Evolutionary conservation across 2,797 vertebrate species (phyloP), one percentile per base, ranked within the genome.

Genomic region (Toxotes lorentzi): DNA sequence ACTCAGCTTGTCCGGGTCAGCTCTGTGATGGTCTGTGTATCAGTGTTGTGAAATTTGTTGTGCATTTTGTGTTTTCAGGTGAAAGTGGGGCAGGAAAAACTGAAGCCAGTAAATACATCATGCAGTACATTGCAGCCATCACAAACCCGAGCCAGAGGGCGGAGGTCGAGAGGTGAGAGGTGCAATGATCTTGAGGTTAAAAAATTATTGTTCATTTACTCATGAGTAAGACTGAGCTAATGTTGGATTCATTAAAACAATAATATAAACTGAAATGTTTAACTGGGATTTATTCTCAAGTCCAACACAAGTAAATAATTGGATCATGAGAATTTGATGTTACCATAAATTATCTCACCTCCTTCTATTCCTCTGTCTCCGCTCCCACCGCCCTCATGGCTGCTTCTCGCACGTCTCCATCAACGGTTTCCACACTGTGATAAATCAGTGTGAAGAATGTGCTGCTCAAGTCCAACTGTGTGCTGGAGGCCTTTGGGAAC

Each of bases 41-140:
- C 12, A n/a, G 1, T 47, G 11, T 34, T 57, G 34, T 80, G 27
- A 59, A 57, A 56, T 11, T 30, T 0, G 48, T 19, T 62, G 7
- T 59, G 9, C 70, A 10, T 70, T 72, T 60, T 56, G 11, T 43
- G 2, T 81, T 4, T 73, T 60, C 82, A 99, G 97, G 97, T 6
- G 97, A 99, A 91, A 99, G 97, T 0, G 97, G 97, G 0, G 96
- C 97, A 0, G 97, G 97, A 53, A 98, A 99, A 93, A 99, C 97
- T 0, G 97, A 99, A 82, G 97, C 97, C 47, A 98, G 97, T 84
- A 99, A 98, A 83, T 97, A 97, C 86, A 98, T 98, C 91, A 98
- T 98, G 97, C 97, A 97, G 84, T 99, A 98, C 79, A 98, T 98
- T 0, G 97, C 97, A 0, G 97, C 97, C 1, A 97, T 99, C 91